phyloP scores from a whole-genome alignment of 2,113 vertebrate genomes.

The Ictalurus punctatus region DNA sequence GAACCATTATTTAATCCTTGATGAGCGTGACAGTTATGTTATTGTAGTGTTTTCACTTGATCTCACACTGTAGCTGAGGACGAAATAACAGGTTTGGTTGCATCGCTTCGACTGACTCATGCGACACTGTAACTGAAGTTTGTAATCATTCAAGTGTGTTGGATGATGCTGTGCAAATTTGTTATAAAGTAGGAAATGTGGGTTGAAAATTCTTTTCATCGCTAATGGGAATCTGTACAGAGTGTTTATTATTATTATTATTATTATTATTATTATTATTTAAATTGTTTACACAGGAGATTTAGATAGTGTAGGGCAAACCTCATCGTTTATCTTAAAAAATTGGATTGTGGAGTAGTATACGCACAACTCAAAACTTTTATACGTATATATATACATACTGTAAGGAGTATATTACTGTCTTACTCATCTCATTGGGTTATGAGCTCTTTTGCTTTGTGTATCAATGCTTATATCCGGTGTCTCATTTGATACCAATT shows the following conservation, averaged over 20 bases:
- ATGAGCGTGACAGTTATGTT: neutral
- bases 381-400: neutral
- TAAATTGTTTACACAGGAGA: neutral
- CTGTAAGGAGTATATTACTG: neutral
- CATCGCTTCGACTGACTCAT: slow-evolving; percentile 40
- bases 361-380: neutral
- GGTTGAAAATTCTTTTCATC: neutral
- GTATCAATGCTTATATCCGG: neutral
- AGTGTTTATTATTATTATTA: neutral
- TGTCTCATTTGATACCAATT: slow-evolving; percentile 10
- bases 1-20: neutral
- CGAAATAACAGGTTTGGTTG: slow-evolving; percentile 45
- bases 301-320: neutral
- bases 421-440: neutral
- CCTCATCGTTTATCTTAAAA: neutral
- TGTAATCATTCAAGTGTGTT: slow-evolving; percentile 38
- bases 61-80: slow-evolving; percentile 16
- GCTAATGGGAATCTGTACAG: neutral
- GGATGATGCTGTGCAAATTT: slow-evolving; percentile 15
- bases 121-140: slow-evolving; percentile 31
- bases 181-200: slow-evolving; percentile 12
- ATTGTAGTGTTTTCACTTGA: neutral
- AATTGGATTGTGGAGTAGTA: neutral
- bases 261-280: neutral
- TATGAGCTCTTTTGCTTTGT: neutral